phyloP scores from a whole-genome alignment of 2,113 vertebrate species.

The Protomyctophum bolini region DNA sequence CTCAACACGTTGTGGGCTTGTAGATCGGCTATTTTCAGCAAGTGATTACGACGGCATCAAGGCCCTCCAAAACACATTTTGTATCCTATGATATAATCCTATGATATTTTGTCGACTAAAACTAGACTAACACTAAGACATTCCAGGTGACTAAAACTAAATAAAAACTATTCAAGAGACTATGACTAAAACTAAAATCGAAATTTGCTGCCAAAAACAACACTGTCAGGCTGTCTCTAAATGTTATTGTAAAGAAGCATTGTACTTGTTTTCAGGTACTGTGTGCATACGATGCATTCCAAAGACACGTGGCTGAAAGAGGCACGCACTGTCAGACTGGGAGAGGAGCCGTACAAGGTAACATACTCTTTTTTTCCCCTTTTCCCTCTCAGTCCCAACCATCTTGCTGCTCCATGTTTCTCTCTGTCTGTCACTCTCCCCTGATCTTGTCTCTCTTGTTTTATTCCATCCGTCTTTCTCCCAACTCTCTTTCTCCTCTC shows the following conservation, averaged over 20 bases:
- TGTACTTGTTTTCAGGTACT: constrained; percentile 79
- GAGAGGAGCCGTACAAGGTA: constrained; percentile 94
- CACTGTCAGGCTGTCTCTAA: background rate
- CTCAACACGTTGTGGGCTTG: too few species aligned
- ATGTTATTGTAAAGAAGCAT: background rate
- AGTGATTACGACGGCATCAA: too few species aligned
- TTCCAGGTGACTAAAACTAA: too few species aligned
- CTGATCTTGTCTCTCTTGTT: background rate
- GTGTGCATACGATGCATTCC: constrained; percentile 93
- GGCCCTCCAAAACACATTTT: too few species aligned
- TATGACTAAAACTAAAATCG: too few species aligned
- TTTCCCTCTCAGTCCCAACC: background rate
- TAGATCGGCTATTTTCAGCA: too few species aligned
- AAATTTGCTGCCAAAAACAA: too few species aligned
- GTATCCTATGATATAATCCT: too few species aligned
- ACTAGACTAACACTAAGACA: too few species aligned
- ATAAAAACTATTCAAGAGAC: too few species aligned
- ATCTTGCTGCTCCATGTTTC: background rate
- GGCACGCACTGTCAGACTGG: constrained; percentile 89
- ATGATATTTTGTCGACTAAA: too few species aligned
- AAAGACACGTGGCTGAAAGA: constrained; percentile 96
- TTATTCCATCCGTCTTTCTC: background rate
- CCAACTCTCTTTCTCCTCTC: background rate
- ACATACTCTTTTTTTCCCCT: background rate
- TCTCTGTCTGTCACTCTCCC: background rate